Conservation (phyloP, 1,140 invertebrate genomes). For the Calephelis nemesis region DNA sequence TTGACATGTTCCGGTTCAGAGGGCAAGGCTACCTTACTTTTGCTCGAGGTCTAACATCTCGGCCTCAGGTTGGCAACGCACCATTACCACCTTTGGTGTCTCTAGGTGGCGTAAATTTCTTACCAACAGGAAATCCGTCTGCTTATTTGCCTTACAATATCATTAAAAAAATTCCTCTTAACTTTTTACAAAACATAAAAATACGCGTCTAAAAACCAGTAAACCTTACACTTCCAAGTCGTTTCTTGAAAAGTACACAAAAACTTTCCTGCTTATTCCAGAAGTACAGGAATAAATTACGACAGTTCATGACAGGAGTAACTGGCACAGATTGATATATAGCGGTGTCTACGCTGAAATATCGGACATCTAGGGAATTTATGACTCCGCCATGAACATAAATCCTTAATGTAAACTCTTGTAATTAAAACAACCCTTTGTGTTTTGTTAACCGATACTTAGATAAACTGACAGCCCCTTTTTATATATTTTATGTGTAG, state of each 20-base stretch:
- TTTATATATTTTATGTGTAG: not conserved
- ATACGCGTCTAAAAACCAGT: no score
- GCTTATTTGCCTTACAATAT: no score
- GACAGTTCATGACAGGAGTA: conserved; percentile 8
- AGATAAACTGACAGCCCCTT: not conserved
- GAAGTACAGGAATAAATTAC: conserved; percentile 16
- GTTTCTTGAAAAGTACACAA: not conserved
- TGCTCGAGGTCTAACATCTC: no score
- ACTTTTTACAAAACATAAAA: no score
- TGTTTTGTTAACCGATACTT: conserved; percentile 1
- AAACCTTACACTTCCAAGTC: no score
- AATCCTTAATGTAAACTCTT: conserved; percentile 11
- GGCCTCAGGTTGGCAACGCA: no score
- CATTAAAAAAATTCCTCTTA: no score
- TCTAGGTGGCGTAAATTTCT: no score
- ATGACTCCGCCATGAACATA: conserved; percentile 5
- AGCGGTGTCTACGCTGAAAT: conserved; percentile 15
- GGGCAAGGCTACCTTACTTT: no score
- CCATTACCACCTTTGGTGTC: no score
- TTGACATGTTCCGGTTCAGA: no score
- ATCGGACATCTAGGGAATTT: conserved; percentile 6
- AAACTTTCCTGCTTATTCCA: conserved; percentile 7
- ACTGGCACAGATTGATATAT: conserved; percentile 16
- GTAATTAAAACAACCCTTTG: conserved; percentile 17
- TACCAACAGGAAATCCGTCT: no score